phyloP scores from a whole-genome alignment of 2,888 invertebrate genomes.

The Philereme vetulata region DNA sequence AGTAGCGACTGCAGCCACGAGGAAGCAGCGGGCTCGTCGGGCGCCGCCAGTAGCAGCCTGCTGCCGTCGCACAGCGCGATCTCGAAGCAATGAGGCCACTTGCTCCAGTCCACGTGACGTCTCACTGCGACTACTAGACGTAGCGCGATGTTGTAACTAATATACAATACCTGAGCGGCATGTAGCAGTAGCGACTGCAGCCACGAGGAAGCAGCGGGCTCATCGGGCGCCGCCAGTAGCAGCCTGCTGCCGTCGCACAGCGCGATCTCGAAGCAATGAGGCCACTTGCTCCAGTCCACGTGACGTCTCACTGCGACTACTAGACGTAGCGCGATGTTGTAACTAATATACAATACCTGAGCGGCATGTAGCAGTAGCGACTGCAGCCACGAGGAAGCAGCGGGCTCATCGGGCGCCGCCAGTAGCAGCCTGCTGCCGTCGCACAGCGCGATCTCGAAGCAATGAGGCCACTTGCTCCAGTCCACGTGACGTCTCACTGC shows the following conservation, averaged over 20 bases:
- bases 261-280: constrained; percentile 92
- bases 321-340: no score
- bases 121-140: no score
- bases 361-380: constrained; percentile 91
- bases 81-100: constrained; percentile 93
- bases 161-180: constrained; percentile 86
- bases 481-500: no score
- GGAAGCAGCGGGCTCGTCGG: constrained; percentile 92
- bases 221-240: constrained; percentile 92
- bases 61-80: constrained; percentile 86
- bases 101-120: no score
- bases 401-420: constrained; percentile 93
- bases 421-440: constrained; percentile 87
- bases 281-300: constrained; percentile 88
- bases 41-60: constrained; percentile 90
- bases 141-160: no score
- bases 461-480: constrained; percentile 90
- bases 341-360: no score
- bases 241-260: constrained; percentile 87
- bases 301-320: no score
- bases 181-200: constrained; percentile 91
- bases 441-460: constrained; percentile 90
- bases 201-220: constrained; percentile 94
- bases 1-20: constrained; percentile 94
- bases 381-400: constrained; percentile 94